These are phyloP conservation scores for Chloroclystis v-ata DNA, from an alignment of 2,888 invertebrate species.

Conservation along the genomic window DNA sequence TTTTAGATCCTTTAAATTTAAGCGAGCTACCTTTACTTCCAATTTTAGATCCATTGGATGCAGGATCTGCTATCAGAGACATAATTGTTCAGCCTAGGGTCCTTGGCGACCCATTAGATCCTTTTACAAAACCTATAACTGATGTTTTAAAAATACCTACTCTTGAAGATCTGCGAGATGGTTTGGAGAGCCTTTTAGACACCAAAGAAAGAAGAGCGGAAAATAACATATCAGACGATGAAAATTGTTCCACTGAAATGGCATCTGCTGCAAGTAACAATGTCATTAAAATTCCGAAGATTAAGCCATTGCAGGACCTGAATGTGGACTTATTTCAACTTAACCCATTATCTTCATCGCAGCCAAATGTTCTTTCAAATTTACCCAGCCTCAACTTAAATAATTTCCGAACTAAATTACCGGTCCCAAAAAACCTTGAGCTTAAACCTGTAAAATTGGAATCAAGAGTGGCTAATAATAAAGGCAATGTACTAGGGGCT, in stretches of 20 bases:
- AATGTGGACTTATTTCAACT: conserved; percentile 43
- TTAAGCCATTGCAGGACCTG: conserved; percentile 36
- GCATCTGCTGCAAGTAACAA: conserved; percentile 35
- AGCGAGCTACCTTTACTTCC: conserved; percentile 6
- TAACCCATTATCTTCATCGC: conserved; percentile 30
- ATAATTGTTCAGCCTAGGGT: conserved; percentile 6
- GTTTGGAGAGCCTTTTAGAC: conserved; percentile 37
- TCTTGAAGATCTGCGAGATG: conserved; percentile 38
- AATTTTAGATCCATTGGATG: conserved; percentile 10
- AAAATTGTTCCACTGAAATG: conserved; percentile 33
- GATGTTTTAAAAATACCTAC: conserved; percentile 31
- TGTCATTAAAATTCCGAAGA: conserved; percentile 29
- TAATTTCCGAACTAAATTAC: conserved; percentile 44
- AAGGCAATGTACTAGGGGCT: conserved; percentile 35
- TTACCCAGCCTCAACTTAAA: conserved; percentile 40
- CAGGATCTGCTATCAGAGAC: conserved; percentile 13
- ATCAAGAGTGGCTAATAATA: conserved; percentile 37
- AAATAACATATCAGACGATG: conserved; percentile 21
- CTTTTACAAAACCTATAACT: conserved; percentile 21
- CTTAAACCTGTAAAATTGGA: conserved; percentile 44
- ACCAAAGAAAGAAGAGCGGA: conserved; percentile 25
- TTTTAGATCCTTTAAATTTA: conserved; percentile 18
- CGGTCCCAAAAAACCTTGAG: conserved; percentile 41
- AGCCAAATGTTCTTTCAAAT: conserved; percentile 22
- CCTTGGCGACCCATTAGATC: conserved; percentile 17